Percentiles rank a stretch among this genome's conserved stretches.
Evolutionary conservation across 2,113 vertebrate genomes (phyloP).

Genomic region (Calyptomena viridis): DNA sequence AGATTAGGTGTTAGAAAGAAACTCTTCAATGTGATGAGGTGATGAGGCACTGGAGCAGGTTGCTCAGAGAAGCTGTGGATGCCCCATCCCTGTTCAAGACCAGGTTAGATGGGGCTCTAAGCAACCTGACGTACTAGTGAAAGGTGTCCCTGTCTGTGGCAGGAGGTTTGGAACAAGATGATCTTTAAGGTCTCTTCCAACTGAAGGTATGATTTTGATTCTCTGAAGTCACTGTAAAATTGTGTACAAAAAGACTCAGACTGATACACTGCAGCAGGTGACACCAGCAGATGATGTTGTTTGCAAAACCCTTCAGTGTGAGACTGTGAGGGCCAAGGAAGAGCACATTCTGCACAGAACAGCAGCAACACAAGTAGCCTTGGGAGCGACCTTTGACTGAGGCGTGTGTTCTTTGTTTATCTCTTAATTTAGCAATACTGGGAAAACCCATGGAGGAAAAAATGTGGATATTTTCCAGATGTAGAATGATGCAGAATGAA

Average conservation of each 20-base stretch:
- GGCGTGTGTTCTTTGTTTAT: neutral
- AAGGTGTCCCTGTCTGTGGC: neutral
- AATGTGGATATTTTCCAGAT: neutral
- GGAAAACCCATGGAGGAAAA: neutral
- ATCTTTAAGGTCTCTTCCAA: neutral
- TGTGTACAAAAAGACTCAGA: neutral
- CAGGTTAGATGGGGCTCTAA: neutral
- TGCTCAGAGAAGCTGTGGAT: neutral
- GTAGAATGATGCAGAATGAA: neutral
- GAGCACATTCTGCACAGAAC: neutral
- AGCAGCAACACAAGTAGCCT: neutral
- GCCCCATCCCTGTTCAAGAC: neutral
- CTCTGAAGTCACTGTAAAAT: neutral
- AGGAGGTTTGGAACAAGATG: neutral
- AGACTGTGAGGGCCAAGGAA: neutral
- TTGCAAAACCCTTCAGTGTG: neutral
- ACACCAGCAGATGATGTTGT: neutral
- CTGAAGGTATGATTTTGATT: neutral
- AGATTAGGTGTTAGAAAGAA: neutral
- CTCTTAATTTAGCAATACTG: neutral
- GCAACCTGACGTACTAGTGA: neutral
- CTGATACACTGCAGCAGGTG: neutral
- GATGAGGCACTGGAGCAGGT: neutral
- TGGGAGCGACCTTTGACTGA: neutral
- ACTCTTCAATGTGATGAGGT: neutral